Percentiles rank a stretch among this genome's conserved stretches.
These are phyloP conservation scores for Cetonia aurata DNA, from an alignment of 2,888 invertebrate species.

Conservation along the genomic window DNA sequence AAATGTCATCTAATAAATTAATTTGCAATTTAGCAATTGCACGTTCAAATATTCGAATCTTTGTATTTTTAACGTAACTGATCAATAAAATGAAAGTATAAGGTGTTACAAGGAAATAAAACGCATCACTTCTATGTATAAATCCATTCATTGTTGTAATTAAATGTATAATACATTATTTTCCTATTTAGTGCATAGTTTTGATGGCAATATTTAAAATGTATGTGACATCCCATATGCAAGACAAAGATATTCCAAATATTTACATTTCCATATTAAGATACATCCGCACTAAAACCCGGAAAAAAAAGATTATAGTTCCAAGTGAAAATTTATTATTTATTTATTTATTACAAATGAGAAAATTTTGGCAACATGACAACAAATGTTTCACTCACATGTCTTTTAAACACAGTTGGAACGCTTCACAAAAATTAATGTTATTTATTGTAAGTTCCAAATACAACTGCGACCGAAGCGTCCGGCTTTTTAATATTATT, in stretches of 20 bases:
- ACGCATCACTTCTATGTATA: conserved; percentile 57
- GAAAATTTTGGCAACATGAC: conserved; percentile 4
- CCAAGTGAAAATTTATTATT: neutral
- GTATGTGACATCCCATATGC: conserved; percentile 51
- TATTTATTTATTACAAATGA: neutral
- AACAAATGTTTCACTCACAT: no score
- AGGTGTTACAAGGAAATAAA: conserved; percentile 41
- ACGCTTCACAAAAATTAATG: no score
- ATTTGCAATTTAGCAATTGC: no score
- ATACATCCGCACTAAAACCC: no score
- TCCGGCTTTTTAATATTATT: no score
- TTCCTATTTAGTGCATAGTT: conserved; percentile 54
- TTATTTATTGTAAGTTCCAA: no score
- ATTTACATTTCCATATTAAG: conserved; percentile 2
- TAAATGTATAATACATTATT: conserved; percentile 53
- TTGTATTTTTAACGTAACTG: no score
- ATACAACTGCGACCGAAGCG: no score
- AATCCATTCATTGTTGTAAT: conserved; percentile 56
- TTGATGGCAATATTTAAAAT: conserved; percentile 47
- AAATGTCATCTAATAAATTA: no score
- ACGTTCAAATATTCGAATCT: no score
- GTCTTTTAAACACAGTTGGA: no score
- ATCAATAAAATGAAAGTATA: no score
- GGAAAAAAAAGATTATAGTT: neutral
- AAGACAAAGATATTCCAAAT: conserved; percentile 39